Evolutionary conservation across 2,797 vertebrate genomes (phyloP).

Genomic region (Fistularia tabacaria): DNA sequence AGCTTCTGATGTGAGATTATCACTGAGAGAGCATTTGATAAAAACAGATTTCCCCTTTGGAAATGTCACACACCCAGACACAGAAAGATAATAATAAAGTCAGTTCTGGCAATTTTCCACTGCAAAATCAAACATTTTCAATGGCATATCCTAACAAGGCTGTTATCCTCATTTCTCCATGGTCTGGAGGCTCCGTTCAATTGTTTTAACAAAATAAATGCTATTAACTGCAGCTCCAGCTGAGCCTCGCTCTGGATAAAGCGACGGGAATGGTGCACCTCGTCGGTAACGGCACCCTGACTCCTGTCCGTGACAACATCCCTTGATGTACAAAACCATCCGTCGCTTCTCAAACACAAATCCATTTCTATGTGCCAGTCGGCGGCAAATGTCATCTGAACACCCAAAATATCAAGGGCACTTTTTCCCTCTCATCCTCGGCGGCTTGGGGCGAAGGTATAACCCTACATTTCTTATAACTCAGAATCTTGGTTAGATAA

Average conservation of each 20-base stretch:
- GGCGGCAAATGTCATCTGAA: slow-evolving; percentile 69
- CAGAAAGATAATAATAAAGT: slow-evolving; percentile 28
- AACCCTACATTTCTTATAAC: slow-evolving; percentile 57
- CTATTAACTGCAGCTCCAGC: slow-evolving; percentile 51
- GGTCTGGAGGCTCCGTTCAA: slow-evolving; percentile 31
- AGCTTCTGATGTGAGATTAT: slow-evolving; percentile 19
- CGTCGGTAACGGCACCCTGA: slow-evolving; percentile 48
- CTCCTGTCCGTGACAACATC: slow-evolving; percentile 45
- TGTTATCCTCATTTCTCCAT: slow-evolving; percentile 24
- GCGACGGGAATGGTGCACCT: slow-evolving; percentile 29
- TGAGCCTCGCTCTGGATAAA: slow-evolving; percentile 40
- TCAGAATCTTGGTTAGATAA: slow-evolving; percentile 68
- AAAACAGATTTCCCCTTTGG: slow-evolving; percentile 26
- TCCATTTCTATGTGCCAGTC: slow-evolving; percentile 50
- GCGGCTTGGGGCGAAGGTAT: slow-evolving; percentile 58
- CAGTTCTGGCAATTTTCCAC: slow-evolving; percentile 25
- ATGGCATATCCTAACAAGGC: slow-evolving; percentile 22
- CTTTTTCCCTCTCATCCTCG: slow-evolving; percentile 54
- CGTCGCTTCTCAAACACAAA: slow-evolving; percentile 60
- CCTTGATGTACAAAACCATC: slow-evolving; percentile 60
- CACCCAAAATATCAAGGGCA: slow-evolving; percentile 66
- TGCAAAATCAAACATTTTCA: slow-evolving; percentile 36
- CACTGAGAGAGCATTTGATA: slow-evolving; percentile 23
- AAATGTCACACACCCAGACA: slow-evolving; percentile 32
- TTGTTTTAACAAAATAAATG: slow-evolving; percentile 61